A percentile compares a stretch with the other conserved stretches of the same genome.
Evolutionary conservation across 2,888 invertebrate species (phyloP).

Genomic region (Microplitis deprimator): DNA sequence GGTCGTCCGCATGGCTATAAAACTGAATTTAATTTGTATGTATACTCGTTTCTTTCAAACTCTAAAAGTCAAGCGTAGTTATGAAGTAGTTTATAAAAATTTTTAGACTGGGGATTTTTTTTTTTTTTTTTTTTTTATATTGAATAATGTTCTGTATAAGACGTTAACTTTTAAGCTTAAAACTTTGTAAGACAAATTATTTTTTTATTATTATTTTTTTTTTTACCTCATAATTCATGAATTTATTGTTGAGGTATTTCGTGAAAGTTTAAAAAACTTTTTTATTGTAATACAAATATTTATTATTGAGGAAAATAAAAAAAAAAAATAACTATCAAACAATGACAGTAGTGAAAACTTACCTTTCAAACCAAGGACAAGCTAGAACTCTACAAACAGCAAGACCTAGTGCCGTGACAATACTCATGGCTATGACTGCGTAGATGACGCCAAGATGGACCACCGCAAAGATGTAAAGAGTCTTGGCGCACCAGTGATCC

Average conservation of each 20-base stretch:
- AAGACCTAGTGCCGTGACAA: conserved; percentile 76
- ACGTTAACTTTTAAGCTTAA: background rate
- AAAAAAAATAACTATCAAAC: background rate
- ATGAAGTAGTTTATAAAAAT: background rate
- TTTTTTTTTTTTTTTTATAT: background rate
- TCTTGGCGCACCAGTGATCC: conserved; percentile 84
- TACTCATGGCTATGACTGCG: conserved; percentile 74
- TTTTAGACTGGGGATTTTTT: background rate
- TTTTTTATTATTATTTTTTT: background rate
- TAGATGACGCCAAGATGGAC: conserved; percentile 83
- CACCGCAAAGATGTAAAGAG: conserved; percentile 83
- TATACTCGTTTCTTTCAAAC: background rate
- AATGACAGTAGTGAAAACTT: conserved; percentile 38
- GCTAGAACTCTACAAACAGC: conserved; percentile 81
- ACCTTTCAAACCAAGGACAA: conserved; percentile 78
- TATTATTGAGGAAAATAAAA: background rate
- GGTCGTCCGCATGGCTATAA: background rate
- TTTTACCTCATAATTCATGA: background rate
- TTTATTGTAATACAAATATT: background rate
- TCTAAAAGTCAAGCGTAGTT: background rate
- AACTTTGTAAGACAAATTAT: background rate
- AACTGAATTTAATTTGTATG: background rate
- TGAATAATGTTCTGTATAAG: background rate
- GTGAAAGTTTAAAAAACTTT: background rate
- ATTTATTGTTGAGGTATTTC: background rate